These are phyloP conservation scores for Danio tinwini DNA, from an alignment of 2,797 vertebrate species.

Conservation along the genomic window DNA sequence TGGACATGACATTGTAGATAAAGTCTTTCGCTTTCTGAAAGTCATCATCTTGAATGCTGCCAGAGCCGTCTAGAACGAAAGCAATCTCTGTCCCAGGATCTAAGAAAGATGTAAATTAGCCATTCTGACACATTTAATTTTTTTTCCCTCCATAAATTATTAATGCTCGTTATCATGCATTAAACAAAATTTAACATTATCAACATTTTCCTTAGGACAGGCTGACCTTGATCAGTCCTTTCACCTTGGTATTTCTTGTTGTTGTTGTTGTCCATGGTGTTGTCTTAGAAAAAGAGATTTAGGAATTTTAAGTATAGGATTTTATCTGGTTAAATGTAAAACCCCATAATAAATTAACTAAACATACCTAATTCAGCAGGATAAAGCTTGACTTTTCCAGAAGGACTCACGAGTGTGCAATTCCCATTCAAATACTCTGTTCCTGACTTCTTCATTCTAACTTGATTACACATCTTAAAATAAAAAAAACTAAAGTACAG, in stretches of 20 bases:
- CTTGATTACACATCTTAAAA: conserved; percentile 65
- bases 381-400: not conserved
- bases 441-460: conserved; percentile 8
- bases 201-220: not conserved
- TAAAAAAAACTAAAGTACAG: not conserved
- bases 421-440: conserved; percentile 63
- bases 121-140: not conserved
- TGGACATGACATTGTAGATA: conserved; percentile 75
- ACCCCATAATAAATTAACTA: not conserved
- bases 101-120: conserved; percentile 37
- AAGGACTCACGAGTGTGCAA: conserved; percentile 37
- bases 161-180: too few relatives aligned
- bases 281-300: conserved; percentile 30
- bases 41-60: conserved; percentile 71
- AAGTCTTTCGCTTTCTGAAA: conserved; percentile 81
- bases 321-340: not conserved
- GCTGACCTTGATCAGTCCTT: conserved; percentile 18
- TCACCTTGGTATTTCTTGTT: conserved; percentile 2
- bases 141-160: too few relatives aligned
- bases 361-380: conserved; percentile 61
- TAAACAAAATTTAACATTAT: too few relatives aligned
- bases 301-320: not conserved
- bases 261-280: conserved; percentile 44
- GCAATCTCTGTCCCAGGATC: conserved; percentile 80
- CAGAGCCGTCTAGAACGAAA: conserved; percentile 82